Percentiles rank a stretch among this genome's conserved stretches.
Conservation (phyloP, 2,888 invertebrate genomes). For the Eledone cirrhosa region DNA sequence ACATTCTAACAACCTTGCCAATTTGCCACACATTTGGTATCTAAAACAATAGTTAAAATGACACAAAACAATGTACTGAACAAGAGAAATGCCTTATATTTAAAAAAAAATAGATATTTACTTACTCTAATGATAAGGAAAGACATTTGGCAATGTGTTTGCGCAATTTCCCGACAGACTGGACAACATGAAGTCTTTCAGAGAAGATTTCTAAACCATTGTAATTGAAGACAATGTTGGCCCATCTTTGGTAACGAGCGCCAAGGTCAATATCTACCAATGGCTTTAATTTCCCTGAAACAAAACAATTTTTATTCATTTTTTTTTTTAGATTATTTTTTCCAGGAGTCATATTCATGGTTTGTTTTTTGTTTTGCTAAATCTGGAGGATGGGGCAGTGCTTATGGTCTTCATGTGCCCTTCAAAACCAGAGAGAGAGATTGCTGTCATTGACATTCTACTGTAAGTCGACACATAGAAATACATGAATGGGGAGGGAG, state of each 20-base stretch:
- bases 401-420: no score
- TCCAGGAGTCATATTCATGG: no score
- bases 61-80: background rate
- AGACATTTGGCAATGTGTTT: constrained; percentile 43
- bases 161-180: constrained; percentile 49
- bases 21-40: no score
- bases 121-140: constrained; percentile 39
- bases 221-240: constrained; percentile 46
- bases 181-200: constrained; percentile 47
- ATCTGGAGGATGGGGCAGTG: no score
- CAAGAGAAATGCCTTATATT: background rate
- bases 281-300: constrained; percentile 43
- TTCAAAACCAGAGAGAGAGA: no score
- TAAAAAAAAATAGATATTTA: background rate
- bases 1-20: no score
- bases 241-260: constrained; percentile 47
- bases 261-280: constrained; percentile 54
- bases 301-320: background rate
- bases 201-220: constrained; percentile 41
- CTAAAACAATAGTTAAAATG: no score
- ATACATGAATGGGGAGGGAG: no score
- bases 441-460: no score
- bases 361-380: no score
- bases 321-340: background rate
- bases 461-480: no score